Conservation (phyloP, 2,888 invertebrate genomes). For the Apodemia hepburni region DNA sequence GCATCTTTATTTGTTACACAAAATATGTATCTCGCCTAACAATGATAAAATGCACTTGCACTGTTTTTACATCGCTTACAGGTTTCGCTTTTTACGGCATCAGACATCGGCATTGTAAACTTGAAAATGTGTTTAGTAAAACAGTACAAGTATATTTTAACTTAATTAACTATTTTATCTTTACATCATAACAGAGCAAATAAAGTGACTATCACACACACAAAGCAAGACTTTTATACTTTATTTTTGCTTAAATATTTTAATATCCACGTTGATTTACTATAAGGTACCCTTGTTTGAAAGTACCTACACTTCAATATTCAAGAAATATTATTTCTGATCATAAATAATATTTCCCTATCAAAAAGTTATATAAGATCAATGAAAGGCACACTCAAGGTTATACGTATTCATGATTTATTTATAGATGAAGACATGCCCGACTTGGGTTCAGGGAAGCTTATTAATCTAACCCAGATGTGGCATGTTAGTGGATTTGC, state of each 20-base stretch:
- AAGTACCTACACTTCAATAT: background rate
- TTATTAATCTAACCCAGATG: constrained; percentile 16
- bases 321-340: background rate
- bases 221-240: too few relatives aligned
- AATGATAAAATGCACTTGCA: too few relatives aligned
- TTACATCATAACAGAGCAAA: too few relatives aligned
- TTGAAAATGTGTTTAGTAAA: too few relatives aligned
- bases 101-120: too few relatives aligned
- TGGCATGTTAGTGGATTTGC: constrained; percentile 10
- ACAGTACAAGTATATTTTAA: too few relatives aligned
- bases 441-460: background rate
- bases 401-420: constrained; percentile 14
- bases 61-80: too few relatives aligned
- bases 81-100: too few relatives aligned
- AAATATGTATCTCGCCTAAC: too few relatives aligned
- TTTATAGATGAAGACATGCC: constrained; percentile 12
- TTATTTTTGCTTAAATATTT: background rate
- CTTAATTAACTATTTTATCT: too few relatives aligned
- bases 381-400: constrained; percentile 22
- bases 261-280: background rate
- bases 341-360: constrained; percentile 8
- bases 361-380: constrained; percentile 4
- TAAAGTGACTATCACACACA: too few relatives aligned
- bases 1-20: too few relatives aligned
- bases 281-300: background rate